phyloP scores from a whole-genome alignment of 2,113 vertebrate genomes.

The Tursiops truncatus region DNA sequence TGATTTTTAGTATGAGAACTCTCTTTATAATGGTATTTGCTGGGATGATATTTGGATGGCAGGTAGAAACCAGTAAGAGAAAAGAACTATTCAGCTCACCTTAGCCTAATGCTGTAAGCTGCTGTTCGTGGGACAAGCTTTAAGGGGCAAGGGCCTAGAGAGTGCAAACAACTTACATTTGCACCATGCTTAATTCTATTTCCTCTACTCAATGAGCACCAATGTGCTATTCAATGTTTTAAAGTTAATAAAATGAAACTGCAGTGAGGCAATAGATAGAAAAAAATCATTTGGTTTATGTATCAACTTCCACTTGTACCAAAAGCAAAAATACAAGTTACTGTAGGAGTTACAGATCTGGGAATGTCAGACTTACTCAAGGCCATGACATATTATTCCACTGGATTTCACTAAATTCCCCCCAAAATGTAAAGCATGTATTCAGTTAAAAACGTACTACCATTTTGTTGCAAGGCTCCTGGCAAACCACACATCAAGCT shows the following conservation, averaged over 20 bases:
- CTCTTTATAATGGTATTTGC: not conserved
- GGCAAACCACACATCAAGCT: not conserved
- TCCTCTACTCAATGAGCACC: not conserved
- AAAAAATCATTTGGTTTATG: not conserved
- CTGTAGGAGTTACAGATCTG: not conserved
- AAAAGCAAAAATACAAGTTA: not conserved
- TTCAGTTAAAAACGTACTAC: slow-evolving; percentile 3
- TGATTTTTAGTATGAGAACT: not conserved
- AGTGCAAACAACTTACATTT: not conserved
- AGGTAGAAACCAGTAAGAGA: not conserved
- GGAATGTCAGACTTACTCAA: not conserved
- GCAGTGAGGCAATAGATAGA: not conserved
- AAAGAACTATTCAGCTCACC: not conserved
- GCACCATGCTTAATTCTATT: not conserved
- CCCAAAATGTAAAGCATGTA: not conserved
- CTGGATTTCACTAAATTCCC: not conserved
- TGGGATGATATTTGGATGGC: not conserved
- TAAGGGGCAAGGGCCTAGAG: not conserved
- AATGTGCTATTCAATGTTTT: not conserved
- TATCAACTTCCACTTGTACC: not conserved
- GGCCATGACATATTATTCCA: not conserved
- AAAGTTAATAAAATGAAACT: not conserved
- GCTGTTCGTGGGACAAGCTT: not conserved
- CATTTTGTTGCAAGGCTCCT: not conserved
- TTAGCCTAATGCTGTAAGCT: not conserved